These are phyloP conservation scores for Sebastolobus altivelis DNA, from an alignment of 2,797 vertebrate genomes.

Conservation along the genomic window DNA sequence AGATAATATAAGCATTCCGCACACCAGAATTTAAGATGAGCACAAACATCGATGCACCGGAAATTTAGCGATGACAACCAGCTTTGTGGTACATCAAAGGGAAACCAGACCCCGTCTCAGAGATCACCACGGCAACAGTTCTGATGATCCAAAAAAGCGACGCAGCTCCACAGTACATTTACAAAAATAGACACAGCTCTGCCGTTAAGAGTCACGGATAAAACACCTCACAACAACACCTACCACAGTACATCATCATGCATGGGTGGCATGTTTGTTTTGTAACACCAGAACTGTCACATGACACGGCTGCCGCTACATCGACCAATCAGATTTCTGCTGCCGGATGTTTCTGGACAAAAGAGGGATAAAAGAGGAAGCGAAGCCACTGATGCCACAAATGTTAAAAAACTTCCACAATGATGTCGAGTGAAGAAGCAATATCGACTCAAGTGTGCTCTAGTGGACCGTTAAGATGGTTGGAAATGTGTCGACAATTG, in stretches of 20 bases:
- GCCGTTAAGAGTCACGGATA: slow-evolving; percentile 52
- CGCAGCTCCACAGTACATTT: slow-evolving; percentile 49
- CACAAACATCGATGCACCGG: slow-evolving; percentile 58
- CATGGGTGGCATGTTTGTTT: slow-evolving; percentile 64
- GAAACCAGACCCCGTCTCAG: slow-evolving; percentile 57
- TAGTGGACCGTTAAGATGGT: slow-evolving; percentile 19
- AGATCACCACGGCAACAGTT: slow-evolving; percentile 60
- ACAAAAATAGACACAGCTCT: slow-evolving; percentile 64
- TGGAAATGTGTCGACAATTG: slow-evolving; percentile 32
- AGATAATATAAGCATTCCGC: slow-evolving; percentile 60
- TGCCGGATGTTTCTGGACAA: slow-evolving; percentile 43
- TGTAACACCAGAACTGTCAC: slow-evolving; percentile 62
- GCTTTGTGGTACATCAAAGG: slow-evolving; percentile 57
- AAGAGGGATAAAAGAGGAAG: slow-evolving; percentile 30
- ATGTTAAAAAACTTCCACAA: slow-evolving; percentile 48
- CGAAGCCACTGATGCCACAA: slow-evolving; percentile 49
- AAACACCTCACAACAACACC: slow-evolving; percentile 68
- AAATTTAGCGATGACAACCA: slow-evolving; percentile 52
- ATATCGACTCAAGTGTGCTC: slow-evolving; percentile 40
- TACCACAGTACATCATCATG: slow-evolving; percentile 66
- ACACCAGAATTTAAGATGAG: slow-evolving; percentile 59
- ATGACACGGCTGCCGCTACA: slow-evolving; percentile 44
- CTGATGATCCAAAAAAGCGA: slow-evolving; percentile 55
- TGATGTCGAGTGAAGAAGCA: slow-evolving; percentile 41
- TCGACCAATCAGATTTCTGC: slow-evolving; percentile 37